phyloP scores from a whole-genome alignment of 2,888 invertebrate genomes.

The Axea sp. region DNA sequence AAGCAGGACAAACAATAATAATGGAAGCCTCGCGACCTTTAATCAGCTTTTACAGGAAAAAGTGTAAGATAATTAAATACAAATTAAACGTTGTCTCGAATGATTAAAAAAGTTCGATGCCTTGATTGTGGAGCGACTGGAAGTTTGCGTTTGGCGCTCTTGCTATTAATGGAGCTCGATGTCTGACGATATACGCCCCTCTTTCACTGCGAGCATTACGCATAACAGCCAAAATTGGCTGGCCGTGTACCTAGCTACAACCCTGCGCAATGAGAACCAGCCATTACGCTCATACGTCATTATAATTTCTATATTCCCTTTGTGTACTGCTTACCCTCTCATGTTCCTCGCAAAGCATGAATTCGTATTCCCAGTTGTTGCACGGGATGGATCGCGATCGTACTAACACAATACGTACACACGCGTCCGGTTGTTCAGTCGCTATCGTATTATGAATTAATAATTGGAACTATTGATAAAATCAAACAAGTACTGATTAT shows the following conservation, averaged over 20 bases:
- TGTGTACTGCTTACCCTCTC: slow-evolving; percentile 52
- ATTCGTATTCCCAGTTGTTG: slow-evolving; percentile 52
- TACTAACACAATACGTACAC: slow-evolving; percentile 42
- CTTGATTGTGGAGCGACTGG: slow-evolving; percentile 14
- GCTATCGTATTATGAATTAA: slow-evolving; percentile 50
- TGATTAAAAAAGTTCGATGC: slow-evolving; percentile 35
- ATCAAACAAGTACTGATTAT: slow-evolving; percentile 52
- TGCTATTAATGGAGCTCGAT: slow-evolving; percentile 57
- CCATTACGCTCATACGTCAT: slow-evolving; percentile 62
- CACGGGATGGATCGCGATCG: slow-evolving; percentile 56
- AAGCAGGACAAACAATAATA: background rate
- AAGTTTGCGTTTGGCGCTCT: slow-evolving; percentile 16
- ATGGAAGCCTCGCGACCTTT: background rate
- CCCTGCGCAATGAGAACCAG: slow-evolving; percentile 59
- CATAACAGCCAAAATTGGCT: slow-evolving; percentile 60
- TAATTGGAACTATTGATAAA: slow-evolving; percentile 57
- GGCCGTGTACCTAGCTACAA: slow-evolving; percentile 50
- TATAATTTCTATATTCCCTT: slow-evolving; percentile 63
- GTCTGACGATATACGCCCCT: slow-evolving; percentile 57
- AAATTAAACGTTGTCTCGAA: slow-evolving; percentile 20
- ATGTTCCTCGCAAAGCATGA: slow-evolving; percentile 38
- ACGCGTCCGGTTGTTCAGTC: slow-evolving; percentile 22
- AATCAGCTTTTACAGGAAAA: background rate
- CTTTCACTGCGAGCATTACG: slow-evolving; percentile 55
- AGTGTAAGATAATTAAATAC: slow-evolving; percentile 14